Base-by-base conservation (phyloP, 2,888 invertebrate species). In the Tridacna crocea region DNA sequence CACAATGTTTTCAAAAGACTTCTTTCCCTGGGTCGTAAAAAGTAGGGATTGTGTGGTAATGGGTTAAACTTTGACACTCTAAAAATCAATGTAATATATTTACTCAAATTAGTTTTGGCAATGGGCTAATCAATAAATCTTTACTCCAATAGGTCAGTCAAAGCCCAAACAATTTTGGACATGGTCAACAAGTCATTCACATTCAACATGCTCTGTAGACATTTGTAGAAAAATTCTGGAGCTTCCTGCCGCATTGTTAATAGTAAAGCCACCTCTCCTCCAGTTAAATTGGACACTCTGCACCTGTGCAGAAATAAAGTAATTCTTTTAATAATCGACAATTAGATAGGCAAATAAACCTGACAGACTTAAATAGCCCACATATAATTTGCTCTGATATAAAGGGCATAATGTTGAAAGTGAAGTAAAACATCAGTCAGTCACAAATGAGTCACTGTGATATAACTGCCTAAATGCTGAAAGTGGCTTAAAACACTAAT, bases 201-300 rank as follows among this genome's bases (percentile, higher is more conserved):
- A 61, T 78, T 75, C 55, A 86, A 68, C 72, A 77, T 84, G 17
- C 80, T 78, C 48, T 84, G 75, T n/a, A 83, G 48, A 65, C 82
- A 84, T 26, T 78, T 83, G 75, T 84, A 86, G 72, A 86, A 86
- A 46, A 72, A 82, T 13, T 86, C 86, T 24, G 83, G 86, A 24
- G 83, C 70, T 76, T 87, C 86, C n/a, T 55, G 36, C 6, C 79
- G 66, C 78, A 90, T 78, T 4, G 78, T 79, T n/a, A 83, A 48
- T 22, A 90, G 66, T 68, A 89, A 77, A 6, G 88, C 86, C 12
- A 90, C 84, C 46, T 90, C 90, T 46, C 80, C 84, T 27, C 87
- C 88, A n/a, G 85, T 84, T 26, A 83, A 27, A 8, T 48, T 27
- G 15, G 63, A 72, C 1, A 84, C 27, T 22, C 77, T 75, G 27